These are phyloP conservation scores for Drosophila neonasuta DNA, from an alignment of 2,888 invertebrate species.

Conservation along the genomic window DNA sequence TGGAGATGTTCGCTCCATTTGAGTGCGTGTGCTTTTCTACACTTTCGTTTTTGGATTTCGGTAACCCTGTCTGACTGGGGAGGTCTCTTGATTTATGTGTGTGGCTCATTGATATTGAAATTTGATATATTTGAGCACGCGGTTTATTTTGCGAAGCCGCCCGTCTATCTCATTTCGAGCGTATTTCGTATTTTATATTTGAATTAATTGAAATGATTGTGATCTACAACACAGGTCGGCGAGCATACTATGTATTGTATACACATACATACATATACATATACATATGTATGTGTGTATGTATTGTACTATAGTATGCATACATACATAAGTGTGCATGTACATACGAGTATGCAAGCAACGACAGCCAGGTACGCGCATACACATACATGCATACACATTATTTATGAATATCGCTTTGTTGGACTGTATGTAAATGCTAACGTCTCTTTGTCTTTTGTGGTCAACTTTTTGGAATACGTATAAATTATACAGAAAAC, in stretches of 20 bases:
- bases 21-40: constrained; percentile 50
- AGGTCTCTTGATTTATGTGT: constrained; percentile 68
- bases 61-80: constrained; percentile 32
- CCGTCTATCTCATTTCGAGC: constrained; percentile 46
- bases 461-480: constrained; percentile 47
- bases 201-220: constrained; percentile 77
- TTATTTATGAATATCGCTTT: constrained; percentile 65
- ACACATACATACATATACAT: constrained; percentile 1
- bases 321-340: constrained; percentile 35
- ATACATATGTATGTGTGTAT: constrained; percentile 20
- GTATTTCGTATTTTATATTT: constrained; percentile 70
- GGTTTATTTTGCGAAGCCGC: constrained; percentile 70
- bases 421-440: constrained; percentile 48
- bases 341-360: constrained; percentile 16
- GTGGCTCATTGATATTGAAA: constrained; percentile 75
- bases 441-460: constrained; percentile 60
- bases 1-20: constrained; percentile 22
- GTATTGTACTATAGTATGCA: constrained; percentile 14
- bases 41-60: constrained; percentile 48
- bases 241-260: constrained; percentile 24
- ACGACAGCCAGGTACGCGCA: not conserved
- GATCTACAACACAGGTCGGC: constrained; percentile 70
- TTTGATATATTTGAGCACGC: constrained; percentile 73
- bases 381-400: not conserved
- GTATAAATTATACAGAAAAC: constrained; percentile 61